Evolutionary conservation across 1,140 invertebrate genomes (phyloP).

Genomic region (Sinella curviseta): DNA sequence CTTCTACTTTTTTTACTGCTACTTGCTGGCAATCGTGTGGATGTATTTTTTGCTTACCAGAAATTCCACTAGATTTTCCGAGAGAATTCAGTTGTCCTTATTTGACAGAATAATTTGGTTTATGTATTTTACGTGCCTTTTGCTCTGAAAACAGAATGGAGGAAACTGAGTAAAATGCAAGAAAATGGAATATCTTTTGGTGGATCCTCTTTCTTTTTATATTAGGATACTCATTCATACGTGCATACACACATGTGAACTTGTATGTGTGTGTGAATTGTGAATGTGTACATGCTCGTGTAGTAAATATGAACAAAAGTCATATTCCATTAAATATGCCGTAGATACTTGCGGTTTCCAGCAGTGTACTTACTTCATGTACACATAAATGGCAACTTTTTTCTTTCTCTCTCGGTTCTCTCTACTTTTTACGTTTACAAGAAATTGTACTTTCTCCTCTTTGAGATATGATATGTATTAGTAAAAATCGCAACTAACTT

Average conservation of each 20-base stretch:
- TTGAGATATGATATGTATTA: no score
- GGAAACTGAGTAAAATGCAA: background rate
- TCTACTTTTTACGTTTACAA: no score
- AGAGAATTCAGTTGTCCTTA: background rate
- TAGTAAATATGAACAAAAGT: background rate
- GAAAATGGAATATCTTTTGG: background rate
- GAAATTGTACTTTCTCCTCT: background rate
- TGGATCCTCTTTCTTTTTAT: conserved; percentile 2
- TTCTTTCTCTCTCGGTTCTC: background rate
- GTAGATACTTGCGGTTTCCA: background rate
- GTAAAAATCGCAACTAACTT: no score
- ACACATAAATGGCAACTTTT: background rate
- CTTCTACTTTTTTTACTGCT: background rate
- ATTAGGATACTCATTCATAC: background rate
- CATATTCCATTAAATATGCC: background rate
- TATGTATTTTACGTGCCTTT: conserved; percentile 13
- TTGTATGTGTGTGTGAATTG: background rate
- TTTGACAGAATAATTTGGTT: conserved; percentile 19
- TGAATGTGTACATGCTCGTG: background rate
- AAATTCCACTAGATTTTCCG: background rate
- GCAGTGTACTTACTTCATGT: background rate
- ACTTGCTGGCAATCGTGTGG: no score
- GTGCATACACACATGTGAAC: no score
- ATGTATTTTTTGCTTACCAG: no score
- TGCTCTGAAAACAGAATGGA: background rate